Evolutionary conservation across 2,797 vertebrate genomes (phyloP).

Genomic region (Thripadectes ignobilis): DNA sequence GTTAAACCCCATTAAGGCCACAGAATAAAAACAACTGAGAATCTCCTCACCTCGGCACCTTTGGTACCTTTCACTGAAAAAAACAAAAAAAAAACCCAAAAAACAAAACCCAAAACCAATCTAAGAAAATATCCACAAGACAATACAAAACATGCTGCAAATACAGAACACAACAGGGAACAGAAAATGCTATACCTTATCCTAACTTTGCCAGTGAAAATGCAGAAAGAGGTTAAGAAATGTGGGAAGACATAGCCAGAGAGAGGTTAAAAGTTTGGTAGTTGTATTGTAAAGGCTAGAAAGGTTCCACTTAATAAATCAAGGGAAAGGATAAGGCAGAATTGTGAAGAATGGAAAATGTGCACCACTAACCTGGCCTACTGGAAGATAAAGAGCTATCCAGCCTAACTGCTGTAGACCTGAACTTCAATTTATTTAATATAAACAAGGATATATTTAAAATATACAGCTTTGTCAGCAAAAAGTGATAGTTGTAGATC

Average conservation of each 20-base stretch:
- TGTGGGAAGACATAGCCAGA: not conserved
- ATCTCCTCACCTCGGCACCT: not conserved
- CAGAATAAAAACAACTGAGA: conserved; percentile 3
- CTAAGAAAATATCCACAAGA: not conserved
- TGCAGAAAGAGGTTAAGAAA: not conserved
- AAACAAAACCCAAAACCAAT: not conserved
- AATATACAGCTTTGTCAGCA: not conserved
- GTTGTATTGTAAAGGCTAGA: not conserved
- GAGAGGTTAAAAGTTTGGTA: not conserved
- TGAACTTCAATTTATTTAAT: not conserved
- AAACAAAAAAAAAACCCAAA: too few species aligned
- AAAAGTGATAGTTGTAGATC: not conserved
- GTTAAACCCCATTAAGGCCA: conserved; percentile 48
- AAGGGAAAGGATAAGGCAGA: not conserved
- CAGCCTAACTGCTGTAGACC: not conserved
- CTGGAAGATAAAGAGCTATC: not conserved
- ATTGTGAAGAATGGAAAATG: not conserved
- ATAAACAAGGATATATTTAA: not conserved
- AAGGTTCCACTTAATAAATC: not conserved
- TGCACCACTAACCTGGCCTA: not conserved
- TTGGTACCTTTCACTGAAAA: not conserved
- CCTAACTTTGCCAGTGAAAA: not conserved
- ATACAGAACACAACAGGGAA: not conserved
- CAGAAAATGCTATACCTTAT: not conserved
- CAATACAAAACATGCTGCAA: not conserved